Conservation (phyloP, 2,797 vertebrate genomes). For the Sandelia bainsii region DNA sequence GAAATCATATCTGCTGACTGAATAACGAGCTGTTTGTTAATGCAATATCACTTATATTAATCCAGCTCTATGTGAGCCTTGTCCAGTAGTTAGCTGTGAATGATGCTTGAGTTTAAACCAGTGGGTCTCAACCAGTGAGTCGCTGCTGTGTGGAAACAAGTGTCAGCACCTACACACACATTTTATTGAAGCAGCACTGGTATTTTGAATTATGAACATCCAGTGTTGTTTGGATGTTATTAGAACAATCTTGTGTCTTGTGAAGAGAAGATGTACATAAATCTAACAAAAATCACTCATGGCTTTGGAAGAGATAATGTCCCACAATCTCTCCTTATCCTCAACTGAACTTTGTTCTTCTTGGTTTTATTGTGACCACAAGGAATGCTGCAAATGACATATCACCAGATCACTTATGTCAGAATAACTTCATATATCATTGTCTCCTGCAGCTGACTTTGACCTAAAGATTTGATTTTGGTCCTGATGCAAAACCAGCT, state of each 20-base stretch:
- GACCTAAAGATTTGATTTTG: constrained; percentile 24
- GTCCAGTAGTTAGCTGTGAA: constrained; percentile 21
- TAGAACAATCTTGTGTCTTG: not conserved
- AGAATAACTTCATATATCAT: constrained; percentile 17
- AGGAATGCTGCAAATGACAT: constrained; percentile 56
- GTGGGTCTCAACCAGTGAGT: constrained; percentile 50
- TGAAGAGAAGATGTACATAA: not conserved
- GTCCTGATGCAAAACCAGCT: constrained; percentile 35
- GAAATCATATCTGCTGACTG: constrained; percentile 30
- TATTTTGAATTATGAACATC: not conserved
- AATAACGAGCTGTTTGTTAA: not conserved
- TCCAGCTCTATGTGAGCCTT: constrained; percentile 14
- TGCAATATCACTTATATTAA: constrained; percentile 11
- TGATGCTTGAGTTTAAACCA: constrained; percentile 37
- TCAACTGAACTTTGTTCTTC: constrained; percentile 8
- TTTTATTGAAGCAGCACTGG: constrained; percentile 3
- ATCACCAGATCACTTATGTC: constrained; percentile 36
- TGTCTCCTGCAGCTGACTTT: constrained; percentile 1
- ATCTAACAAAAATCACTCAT: not conserved
- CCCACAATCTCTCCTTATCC: not conserved
- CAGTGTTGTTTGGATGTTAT: not conserved
- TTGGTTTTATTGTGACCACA: constrained; percentile 38
- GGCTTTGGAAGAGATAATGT: not conserved
- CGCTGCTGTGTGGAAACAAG: constrained; percentile 8
- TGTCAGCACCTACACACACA: constrained; percentile 48